A percentile compares a stretch with the other conserved stretches of the same genome.
Conservation (phyloP, 2,113 vertebrate genomes). For the Epinephelus moara region DNA sequence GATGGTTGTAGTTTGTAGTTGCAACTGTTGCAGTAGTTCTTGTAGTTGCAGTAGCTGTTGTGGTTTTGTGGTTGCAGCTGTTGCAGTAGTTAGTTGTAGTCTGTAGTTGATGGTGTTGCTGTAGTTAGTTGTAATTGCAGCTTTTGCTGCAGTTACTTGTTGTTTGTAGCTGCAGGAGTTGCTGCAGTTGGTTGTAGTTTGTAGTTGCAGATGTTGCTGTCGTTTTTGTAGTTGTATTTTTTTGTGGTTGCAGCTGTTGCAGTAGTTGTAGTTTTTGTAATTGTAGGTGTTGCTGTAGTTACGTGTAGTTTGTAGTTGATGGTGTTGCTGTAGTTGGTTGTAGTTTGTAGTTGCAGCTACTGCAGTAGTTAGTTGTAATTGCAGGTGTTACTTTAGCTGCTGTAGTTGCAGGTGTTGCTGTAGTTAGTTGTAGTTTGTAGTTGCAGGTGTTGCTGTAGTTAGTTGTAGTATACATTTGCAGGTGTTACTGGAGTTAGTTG, state of each 20-base stretch:
- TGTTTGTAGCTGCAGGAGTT: slow-evolving; percentile 19
- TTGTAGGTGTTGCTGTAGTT: neutral
- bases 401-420: slow-evolving; percentile 10
- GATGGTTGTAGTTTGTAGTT: neutral
- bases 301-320: neutral
- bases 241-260: slow-evolving; percentile 15
- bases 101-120: slow-evolving; percentile 15
- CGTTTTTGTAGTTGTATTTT: neutral
- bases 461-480: neutral
- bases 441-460: neutral
- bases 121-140: neutral
- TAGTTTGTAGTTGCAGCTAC: neutral
- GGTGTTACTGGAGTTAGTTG: neutral
- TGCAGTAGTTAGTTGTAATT: neutral
- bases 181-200: neutral
- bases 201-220: neutral
- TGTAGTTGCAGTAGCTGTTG: neutral
- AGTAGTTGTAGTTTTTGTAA: neutral
- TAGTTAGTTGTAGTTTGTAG: neutral
- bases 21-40: neutral
- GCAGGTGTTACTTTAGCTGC: neutral
- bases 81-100: neutral
- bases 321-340: neutral
- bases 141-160: neutral
- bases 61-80: neutral